Base-by-base conservation (phyloP, 2,113 vertebrate genomes). In the Stegastes partitus region DNA sequence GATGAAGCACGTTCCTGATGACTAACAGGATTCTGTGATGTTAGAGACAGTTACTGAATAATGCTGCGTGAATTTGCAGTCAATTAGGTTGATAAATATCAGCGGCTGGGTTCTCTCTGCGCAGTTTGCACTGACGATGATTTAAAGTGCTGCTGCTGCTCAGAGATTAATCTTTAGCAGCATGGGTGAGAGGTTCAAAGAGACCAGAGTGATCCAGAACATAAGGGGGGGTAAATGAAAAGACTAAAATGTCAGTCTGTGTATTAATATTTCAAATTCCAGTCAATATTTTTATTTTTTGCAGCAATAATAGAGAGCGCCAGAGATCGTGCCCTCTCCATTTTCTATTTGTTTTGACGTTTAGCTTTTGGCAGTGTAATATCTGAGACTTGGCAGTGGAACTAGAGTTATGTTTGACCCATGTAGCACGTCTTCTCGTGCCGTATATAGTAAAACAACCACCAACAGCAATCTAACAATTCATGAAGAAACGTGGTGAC, bases 61-160 rank as follows among this genome's bases (percentile, higher is more conserved):
- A 81, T 49, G 26, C 74, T 74, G 44, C 70, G 71, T 81, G 9
- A 77, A 69, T 74, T 67, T 79, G 64, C 51, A 68, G 44, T 64
- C 26, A 31, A 19, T 69, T 51, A 31, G 54, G 39, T 57, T 19
- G 23, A 45, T 62, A 37, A 63, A 62, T 68, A 51, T 54, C 12
- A 5, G 23, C 16, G 19, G 5, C 23, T 62, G 42, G 9, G 9
- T 18, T 64, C 49, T 54, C 31, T 37, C 42, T 34, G 16, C 49
- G 26, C 19, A 2, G 54, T 42, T 42, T 74, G n/a, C 25, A 26
- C 53, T 23, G 31, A 39, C 25, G 19, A 47, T 28, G 42, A 39
- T 63, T 28, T 58, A 39, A 8, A 54, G 22, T 53, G 22, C 7
- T 34, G 31, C 8, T 34, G 31, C 31, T 6, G 7, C 31, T 31